Evolutionary conservation across 2,113 vertebrate species (phyloP).

Genomic region (Macquaria ambigua): DNA sequence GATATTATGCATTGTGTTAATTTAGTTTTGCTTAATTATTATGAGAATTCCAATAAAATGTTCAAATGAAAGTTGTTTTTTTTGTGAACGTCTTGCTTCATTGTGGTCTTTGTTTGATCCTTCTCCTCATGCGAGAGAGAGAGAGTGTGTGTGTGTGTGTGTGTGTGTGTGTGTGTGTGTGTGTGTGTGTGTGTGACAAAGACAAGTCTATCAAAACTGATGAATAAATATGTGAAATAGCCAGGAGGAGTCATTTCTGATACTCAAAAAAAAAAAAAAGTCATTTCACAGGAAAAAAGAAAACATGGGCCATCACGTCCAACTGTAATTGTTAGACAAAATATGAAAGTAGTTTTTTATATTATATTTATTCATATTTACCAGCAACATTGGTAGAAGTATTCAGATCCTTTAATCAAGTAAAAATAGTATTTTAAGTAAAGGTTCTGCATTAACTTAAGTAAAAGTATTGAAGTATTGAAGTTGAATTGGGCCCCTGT

Average conservation of each 20-base stretch:
- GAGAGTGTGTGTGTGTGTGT: not conserved
- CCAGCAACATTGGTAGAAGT: not conserved
- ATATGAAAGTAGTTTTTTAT: too few species aligned
- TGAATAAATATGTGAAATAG: not conserved
- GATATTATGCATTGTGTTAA: constrained; percentile 34
- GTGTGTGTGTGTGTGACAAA: not conserved
- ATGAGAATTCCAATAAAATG: constrained; percentile 62
- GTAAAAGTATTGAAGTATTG: not conserved
- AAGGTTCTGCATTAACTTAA: not conserved
- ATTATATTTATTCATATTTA: too few species aligned
- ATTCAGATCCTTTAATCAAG: not conserved
- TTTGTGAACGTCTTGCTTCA: not conserved
- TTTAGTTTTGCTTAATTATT: constrained; percentile 48
- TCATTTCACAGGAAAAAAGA: too few species aligned
- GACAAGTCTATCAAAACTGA: too few species aligned
- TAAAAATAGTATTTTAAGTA: not conserved
- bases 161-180: too few species aligned
- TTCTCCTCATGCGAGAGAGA: not conserved
- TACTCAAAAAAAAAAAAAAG: not conserved
- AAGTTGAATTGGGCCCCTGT: too few species aligned
- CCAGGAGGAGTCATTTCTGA: not conserved
- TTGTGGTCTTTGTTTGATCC: not conserved
- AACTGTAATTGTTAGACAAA: too few species aligned
- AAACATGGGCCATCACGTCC: too few species aligned
- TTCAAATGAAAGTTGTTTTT: not conserved